Percentiles rank a stretch among this genome's conserved stretches.
phyloP scores from a whole-genome alignment of 2,888 invertebrate species.

The Lycia hirtaria region DNA sequence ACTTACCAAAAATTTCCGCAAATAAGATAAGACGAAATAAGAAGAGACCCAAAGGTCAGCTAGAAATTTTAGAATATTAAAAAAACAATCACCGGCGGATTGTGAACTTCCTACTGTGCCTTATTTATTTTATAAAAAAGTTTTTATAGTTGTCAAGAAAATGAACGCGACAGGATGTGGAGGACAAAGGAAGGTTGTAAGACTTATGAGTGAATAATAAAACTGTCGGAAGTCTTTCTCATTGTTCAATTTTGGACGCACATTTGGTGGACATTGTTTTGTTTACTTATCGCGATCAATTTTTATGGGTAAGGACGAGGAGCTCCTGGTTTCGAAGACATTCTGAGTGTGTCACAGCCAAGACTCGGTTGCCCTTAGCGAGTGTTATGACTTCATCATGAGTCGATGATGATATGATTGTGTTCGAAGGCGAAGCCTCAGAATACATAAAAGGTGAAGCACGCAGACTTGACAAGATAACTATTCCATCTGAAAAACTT shows the following conservation, averaged over 20 bases:
- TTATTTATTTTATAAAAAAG: slow-evolving; percentile 38
- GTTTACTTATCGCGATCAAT: slow-evolving; percentile 48
- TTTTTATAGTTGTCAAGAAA: slow-evolving; percentile 49
- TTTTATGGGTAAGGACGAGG: slow-evolving; percentile 20
- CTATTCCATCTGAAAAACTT: too few species aligned
- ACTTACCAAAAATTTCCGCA: too few species aligned
- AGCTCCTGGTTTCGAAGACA: background rate
- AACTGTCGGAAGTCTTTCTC: slow-evolving; percentile 59
- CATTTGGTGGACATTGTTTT: slow-evolving; percentile 46
- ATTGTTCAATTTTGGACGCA: slow-evolving; percentile 57
- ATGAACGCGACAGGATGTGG: slow-evolving; percentile 53
- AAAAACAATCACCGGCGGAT: background rate
- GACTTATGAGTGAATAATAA: slow-evolving; percentile 49
- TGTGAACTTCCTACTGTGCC: background rate
- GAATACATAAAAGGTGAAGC: too few species aligned
- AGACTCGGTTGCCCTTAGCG: too few species aligned
- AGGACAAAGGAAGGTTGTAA: slow-evolving; percentile 58
- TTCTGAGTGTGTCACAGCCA: slow-evolving; percentile 1
- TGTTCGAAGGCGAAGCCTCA: too few species aligned
- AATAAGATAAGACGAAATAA: too few species aligned
- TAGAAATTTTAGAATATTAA: too few species aligned
- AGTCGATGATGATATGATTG: too few species aligned
- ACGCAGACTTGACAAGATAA: too few species aligned
- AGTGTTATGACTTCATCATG: too few species aligned
- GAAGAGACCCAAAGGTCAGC: too few species aligned